Base-by-base conservation (phyloP, 2,888 invertebrate species). In the Pediacus dermestoides region DNA sequence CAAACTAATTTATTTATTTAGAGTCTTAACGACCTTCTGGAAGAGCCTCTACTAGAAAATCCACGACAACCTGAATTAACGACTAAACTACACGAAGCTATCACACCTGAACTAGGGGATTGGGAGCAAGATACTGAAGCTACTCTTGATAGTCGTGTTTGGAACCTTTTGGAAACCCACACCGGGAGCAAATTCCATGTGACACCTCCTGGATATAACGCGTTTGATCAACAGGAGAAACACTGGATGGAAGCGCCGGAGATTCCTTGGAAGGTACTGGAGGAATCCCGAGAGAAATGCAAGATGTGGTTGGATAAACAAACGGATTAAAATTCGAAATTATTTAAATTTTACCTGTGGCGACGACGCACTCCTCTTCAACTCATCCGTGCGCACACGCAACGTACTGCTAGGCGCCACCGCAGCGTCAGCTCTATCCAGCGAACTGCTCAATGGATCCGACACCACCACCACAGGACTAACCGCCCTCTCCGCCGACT, bases 291-390 rank as follows among this genome's bases (percentile, higher is more conserved):
- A 23, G 23, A 39, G 4, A 63, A 63, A 44, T 63, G 63, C 44
- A 44, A 54, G 33, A 50, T 53, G 12, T 64, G 64, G 64, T 41
- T 64, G 35, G 39, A 45, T 6, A 37, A 56, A 35, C 42, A 52
- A 28, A n/a, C n/a, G n/a, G n/a, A n/a, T n/a, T n/a, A n/a, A n/a
- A n/a, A n/a, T n/a, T 30, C 8, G 21, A 7, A 18, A 44, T 23
- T 13, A 18, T 9, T 32, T 31, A 46, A 16, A 39, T 43, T 52
- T 55, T 57, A 79, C 80, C 72, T 78, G 78, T 39, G 80, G 80
- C 37, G 78, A 77, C 11, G 80, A 81, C 39, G 74, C 72, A 49
- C 78, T 77, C 40, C 80, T 68, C 50, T 76, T 74, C 14, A 80
- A 64, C 60, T 80, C 80, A 45, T 80, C 77, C 30, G 74, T 72